A percentile compares a stretch with the other conserved stretches of the same genome.
Evolutionary conservation across 2,888 invertebrate genomes (phyloP).

Genomic region (Liopterus haemorrhoidalis): DNA sequence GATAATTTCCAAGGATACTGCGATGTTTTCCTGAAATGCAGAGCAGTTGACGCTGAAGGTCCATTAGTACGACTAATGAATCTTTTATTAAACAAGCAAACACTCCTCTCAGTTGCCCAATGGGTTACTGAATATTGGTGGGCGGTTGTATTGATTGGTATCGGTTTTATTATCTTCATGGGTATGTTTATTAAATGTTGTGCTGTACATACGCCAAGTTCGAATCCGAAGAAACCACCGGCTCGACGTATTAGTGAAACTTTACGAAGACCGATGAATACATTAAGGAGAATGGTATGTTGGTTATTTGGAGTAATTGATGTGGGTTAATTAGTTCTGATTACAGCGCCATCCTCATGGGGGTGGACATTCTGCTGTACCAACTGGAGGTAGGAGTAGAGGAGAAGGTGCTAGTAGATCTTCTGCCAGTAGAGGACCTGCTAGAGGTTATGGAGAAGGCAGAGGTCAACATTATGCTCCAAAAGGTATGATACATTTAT

Average conservation of each 20-base stretch:
- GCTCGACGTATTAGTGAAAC: conserved; percentile 91
- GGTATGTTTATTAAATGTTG: conserved; percentile 98
- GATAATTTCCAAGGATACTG: conserved; percentile 99
- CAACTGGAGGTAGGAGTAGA: conserved; percentile 36
- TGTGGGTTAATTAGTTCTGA: background rate
- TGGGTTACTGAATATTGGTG: conserved; percentile 97
- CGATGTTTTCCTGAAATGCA: conserved; percentile 97
- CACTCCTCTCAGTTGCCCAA: conserved; percentile 78
- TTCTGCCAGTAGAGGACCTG: conserved; percentile 51
- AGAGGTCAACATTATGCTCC: conserved; percentile 67
- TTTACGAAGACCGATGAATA: conserved; percentile 83
- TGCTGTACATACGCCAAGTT: conserved; percentile 98
- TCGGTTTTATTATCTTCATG: conserved; percentile 91
- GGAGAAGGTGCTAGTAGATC: conserved; percentile 42
- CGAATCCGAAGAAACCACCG: conserved; percentile 95
- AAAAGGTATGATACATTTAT: no score
- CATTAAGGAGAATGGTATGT: conserved; percentile 76
- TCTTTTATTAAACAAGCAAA: conserved; percentile 85
- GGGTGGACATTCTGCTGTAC: conserved; percentile 39
- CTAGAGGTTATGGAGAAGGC: conserved; percentile 65
- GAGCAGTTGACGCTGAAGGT: conserved; percentile 97
- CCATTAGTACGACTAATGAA: conserved; percentile 95
- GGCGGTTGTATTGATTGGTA: conserved; percentile 86
- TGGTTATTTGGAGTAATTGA: background rate
- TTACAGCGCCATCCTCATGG: conserved; percentile 45